Evolutionary conservation across 1,140 invertebrate species (phyloP).

Genomic region (Orussus abietinus): DNA sequence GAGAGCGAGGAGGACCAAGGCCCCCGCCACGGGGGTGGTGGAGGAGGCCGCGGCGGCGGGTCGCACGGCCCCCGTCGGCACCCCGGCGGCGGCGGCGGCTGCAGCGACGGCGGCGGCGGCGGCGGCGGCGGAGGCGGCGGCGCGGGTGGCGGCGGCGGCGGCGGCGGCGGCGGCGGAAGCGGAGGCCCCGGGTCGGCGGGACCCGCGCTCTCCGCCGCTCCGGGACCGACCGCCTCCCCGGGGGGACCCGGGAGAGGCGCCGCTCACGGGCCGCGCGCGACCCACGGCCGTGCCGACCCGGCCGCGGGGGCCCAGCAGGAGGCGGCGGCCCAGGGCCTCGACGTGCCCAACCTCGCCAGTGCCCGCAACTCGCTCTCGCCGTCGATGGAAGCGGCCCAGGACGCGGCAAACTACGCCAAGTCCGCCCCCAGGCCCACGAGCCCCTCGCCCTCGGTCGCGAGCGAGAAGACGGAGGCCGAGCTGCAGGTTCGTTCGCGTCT

Average conservation of each 20-base stretch:
- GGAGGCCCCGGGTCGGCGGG: slow-evolving; percentile 40
- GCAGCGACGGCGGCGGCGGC: slow-evolving; percentile 26
- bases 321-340: slow-evolving; percentile 40
- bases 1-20: slow-evolving; percentile 81
- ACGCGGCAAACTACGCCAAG: slow-evolving; percentile 61
- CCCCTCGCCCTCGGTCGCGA: slow-evolving; percentile 76
- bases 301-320: slow-evolving; percentile 25
- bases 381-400: slow-evolving; percentile 62
- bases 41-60: slow-evolving; percentile 36
- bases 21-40: slow-evolving; percentile 49
- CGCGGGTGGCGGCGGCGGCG: slow-evolving; percentile 28
- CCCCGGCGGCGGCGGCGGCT: slow-evolving; percentile 29
- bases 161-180: too few species aligned
- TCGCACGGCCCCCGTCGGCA: slow-evolving; percentile 48
- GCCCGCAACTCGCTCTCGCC: slow-evolving; percentile 62
- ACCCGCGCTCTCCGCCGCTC: slow-evolving; percentile 13
- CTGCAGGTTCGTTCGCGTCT: slow-evolving; percentile 50
- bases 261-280: slow-evolving; percentile 50
- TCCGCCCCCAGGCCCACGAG: slow-evolving; percentile 74
- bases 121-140: slow-evolving; percentile 25
- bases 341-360: slow-evolving; percentile 54
- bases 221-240: slow-evolving; percentile 41
- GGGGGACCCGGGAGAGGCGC: too few species aligned
- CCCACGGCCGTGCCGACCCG: slow-evolving; percentile 33
- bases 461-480: slow-evolving; percentile 71